Evolutionary conservation across 2,888 invertebrate genomes (phyloP), one percentile per base, ranked within the genome.

Genomic region (Drosophila paucipuncta): DNA sequence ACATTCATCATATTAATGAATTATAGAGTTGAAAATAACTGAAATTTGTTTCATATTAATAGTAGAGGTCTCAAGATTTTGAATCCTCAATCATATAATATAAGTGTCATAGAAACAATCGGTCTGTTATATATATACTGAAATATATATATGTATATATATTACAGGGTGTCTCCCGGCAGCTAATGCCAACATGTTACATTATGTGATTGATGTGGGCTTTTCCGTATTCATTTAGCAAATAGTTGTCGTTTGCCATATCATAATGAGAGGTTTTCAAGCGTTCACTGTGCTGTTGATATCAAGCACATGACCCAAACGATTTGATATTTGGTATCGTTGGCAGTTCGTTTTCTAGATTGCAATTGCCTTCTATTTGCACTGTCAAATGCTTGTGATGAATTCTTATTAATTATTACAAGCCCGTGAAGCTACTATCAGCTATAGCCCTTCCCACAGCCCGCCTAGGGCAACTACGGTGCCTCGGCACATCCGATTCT

Each of bases 301-400:
- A 85, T 72, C 66, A 62, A 54, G 83, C 84, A 84, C 84, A 84
- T 84, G 84, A 84, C 84, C 76, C 74, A 72, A 53, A 67, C 67
- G 58, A 68, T 63, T 70, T 73, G 68, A 53, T 78, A 74, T 74
- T 67, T 70, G 67, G 64, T 80, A 80, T 76, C 76, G 64, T 73
- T 76, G 83, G 69, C 77, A 65, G 67, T 83, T 73, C 5, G 58
- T 1, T 77, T 81, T 59, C 31, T 61, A 69, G 66, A 77, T 80
- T 85, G 83, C 74, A 67, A 71, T 68, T 64, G 49, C 58, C 63
- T 64, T 57, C 60, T 75, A 67, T 78, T 79, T 68, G 61, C 69
- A 68, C 67, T 71, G 79, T 66, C 62, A 63, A 69, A 54, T 54
- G 70, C 30, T 61, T 65, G 68, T 85, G 89, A 85, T 78, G 84